A percentile compares a stretch with the other conserved stretches of the same genome.
phyloP scores from a whole-genome alignment of 2,797 vertebrate species.

The Tapera naevia region DNA sequence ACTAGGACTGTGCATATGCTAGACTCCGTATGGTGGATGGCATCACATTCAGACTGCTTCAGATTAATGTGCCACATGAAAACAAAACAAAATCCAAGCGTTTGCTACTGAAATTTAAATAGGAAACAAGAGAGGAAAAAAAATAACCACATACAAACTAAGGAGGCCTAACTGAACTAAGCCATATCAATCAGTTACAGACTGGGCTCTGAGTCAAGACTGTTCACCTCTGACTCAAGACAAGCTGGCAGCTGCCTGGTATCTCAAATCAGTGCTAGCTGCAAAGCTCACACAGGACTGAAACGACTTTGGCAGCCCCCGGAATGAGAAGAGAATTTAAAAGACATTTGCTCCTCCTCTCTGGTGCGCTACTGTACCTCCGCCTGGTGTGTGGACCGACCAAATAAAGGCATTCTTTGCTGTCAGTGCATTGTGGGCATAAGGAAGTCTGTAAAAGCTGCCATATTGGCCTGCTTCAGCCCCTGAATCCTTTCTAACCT shows the following conservation, averaged over 20 bases:
- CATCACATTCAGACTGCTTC: constrained; percentile 40
- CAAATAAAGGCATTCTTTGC: constrained; percentile 86
- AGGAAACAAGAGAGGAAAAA: background rate
- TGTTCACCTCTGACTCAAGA: constrained; percentile 72
- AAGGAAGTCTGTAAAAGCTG: constrained; percentile 86
- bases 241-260: constrained; percentile 74
- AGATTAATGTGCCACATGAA: constrained; percentile 68
- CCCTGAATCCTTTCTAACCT: constrained; percentile 79
- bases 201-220: constrained; percentile 76
- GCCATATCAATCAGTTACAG: constrained; percentile 86
- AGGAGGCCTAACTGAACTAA: constrained; percentile 84
- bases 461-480: constrained; percentile 82
- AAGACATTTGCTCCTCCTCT: constrained; percentile 68
- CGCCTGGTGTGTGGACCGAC: constrained; percentile 75
- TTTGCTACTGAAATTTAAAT: background rate
- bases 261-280: constrained; percentile 57
- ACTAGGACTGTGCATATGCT: constrained; percentile 75
- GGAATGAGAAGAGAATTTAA: background rate
- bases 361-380: constrained; percentile 65
- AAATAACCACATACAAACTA: constrained; percentile 5
- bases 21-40: constrained; percentile 31
- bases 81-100: constrained; percentile 27
- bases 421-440: constrained; percentile 92
- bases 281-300: constrained; percentile 65
- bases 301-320: constrained; percentile 58